Percentiles rank a stretch among this genome's conserved stretches.
These are phyloP conservation scores for Cyanoramphus novaezelandiae DNA, from an alignment of 2,113 vertebrate genomes.

Conservation along the genomic window DNA sequence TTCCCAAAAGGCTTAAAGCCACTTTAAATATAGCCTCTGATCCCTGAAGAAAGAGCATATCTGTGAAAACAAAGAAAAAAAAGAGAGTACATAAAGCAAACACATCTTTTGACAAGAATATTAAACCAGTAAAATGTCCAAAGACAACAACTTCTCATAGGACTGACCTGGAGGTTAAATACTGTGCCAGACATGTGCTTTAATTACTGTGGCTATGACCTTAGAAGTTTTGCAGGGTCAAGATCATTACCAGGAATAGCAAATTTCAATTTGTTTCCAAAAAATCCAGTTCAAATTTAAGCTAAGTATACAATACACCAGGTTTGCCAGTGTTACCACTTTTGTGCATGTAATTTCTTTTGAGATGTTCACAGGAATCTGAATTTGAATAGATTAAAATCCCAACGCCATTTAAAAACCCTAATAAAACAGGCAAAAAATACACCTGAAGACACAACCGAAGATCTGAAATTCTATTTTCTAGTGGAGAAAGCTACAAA, in stretches of 20 bases:
- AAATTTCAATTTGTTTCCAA: background rate
- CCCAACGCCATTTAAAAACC: background rate
- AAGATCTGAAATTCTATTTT: background rate
- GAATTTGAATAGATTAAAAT: background rate
- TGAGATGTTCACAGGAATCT: background rate
- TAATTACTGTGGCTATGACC: background rate
- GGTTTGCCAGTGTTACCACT: background rate
- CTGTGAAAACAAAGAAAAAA: slow-evolving; percentile 72
- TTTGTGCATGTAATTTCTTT: background rate
- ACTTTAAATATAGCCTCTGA: slow-evolving; percentile 96
- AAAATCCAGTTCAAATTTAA: background rate
- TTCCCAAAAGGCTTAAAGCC: slow-evolving; percentile 89
- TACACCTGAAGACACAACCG: background rate
- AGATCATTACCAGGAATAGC: background rate
- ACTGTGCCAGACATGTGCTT: background rate
- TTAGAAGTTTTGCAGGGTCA: background rate
- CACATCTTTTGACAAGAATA: background rate
- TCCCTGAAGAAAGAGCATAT: slow-evolving; percentile 94
- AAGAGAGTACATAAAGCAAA: background rate
- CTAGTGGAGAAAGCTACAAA: background rate
- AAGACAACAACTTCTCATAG: background rate
- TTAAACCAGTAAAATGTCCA: background rate
- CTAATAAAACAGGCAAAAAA: background rate
- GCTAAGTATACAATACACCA: background rate
- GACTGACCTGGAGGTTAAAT: background rate